Evolutionary conservation across 2,113 vertebrate species (phyloP).

Genomic region (Buteo buteo): DNA sequence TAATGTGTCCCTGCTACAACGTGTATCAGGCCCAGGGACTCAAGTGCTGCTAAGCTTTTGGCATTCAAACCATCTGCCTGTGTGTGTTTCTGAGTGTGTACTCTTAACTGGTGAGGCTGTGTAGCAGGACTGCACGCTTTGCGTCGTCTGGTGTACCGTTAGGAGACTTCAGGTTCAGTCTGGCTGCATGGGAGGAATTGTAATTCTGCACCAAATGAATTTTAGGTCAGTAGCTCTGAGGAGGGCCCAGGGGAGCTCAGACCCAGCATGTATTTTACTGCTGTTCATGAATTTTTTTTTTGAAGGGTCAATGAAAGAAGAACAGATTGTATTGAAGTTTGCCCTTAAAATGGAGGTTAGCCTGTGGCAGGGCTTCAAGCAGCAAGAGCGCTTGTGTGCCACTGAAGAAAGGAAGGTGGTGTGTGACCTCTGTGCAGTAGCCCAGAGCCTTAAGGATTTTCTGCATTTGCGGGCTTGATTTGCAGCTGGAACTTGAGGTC

Average conservation of each 20-base stretch:
- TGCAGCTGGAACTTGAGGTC: neutral
- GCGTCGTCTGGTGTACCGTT: neutral
- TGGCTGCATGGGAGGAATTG: neutral
- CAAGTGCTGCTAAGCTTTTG: neutral
- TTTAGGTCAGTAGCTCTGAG: neutral
- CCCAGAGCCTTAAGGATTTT: neutral
- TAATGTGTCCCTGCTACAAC: neutral
- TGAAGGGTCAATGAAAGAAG: neutral
- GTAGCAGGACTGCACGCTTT: fast-evolving
- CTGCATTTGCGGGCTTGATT: neutral
- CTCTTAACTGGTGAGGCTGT: neutral
- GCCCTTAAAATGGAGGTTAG: neutral
- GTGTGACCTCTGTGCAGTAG: neutral
- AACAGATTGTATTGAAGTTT: neutral
- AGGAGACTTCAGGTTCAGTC: neutral
- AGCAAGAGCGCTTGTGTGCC: neutral
- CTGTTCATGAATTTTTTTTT: neutral
- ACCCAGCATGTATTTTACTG: neutral
- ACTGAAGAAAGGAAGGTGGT: neutral
- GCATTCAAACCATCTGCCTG: neutral
- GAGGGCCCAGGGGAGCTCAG: neutral
- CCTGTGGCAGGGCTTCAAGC: neutral
- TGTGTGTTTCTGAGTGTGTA: neutral
- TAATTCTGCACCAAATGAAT: neutral
- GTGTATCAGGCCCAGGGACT: neutral